phyloP scores from a whole-genome alignment of 2,797 vertebrate genomes.

The Coranthus polyacanthus region DNA sequence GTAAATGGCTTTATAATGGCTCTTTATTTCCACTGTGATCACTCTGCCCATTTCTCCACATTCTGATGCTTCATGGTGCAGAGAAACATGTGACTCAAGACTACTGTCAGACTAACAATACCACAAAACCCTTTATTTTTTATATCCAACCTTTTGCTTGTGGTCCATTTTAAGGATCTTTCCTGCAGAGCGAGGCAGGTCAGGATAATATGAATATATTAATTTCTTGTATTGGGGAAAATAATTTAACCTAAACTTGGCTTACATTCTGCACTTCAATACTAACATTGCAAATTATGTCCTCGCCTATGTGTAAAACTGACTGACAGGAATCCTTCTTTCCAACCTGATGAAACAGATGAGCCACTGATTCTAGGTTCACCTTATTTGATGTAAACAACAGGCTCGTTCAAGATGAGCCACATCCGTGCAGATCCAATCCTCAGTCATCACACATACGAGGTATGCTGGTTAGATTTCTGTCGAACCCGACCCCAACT shows the following conservation, averaged over 20 bases:
- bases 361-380: constrained; percentile 20
- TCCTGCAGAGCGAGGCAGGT: neutral
- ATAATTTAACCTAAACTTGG: neutral
- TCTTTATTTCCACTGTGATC: constrained; percentile 68
- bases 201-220: neutral
- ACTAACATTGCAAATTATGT: constrained; percentile 8
- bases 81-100: constrained; percentile 49
- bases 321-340: too few species aligned
- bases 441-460: neutral
- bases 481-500: too few species aligned
- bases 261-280: neutral
- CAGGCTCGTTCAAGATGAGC: too few species aligned
- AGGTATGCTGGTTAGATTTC: too few species aligned
- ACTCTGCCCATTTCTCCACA: constrained; percentile 66
- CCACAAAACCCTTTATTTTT: constrained; percentile 22
- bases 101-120: constrained; percentile 41
- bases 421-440: neutral
- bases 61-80: constrained; percentile 53
- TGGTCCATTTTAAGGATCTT: neutral
- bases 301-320: neutral
- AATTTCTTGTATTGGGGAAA: constrained; percentile 6
- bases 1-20: constrained; percentile 82
- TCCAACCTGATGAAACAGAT: neutral
- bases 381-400: constrained; percentile 36
- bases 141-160: constrained; percentile 13